Percentiles rank a stretch among this genome's conserved stretches.
phyloP scores from a whole-genome alignment of 2,888 invertebrate genomes.

The Dolichomitus sp. region DNA sequence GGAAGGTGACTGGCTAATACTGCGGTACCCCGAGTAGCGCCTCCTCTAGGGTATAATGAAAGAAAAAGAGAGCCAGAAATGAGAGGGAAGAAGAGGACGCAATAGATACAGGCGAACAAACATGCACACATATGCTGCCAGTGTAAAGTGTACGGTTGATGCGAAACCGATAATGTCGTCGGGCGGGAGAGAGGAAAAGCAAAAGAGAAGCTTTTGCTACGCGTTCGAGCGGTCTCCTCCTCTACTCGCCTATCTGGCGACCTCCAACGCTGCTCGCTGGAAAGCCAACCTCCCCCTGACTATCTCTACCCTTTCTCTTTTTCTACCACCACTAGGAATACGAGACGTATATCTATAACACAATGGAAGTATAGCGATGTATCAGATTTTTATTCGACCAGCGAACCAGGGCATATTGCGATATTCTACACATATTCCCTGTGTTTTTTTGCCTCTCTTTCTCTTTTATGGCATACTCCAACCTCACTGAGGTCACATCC shows the following conservation, averaged over 20 bases:
- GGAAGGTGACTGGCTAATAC: background rate
- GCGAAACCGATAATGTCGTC: slow-evolving; percentile 85
- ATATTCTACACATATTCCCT: slow-evolving; percentile 49
- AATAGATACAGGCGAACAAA: slow-evolving; percentile 33
- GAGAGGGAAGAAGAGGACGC: slow-evolving; percentile 26
- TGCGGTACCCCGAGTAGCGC: background rate
- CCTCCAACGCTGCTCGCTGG: slow-evolving; percentile 43
- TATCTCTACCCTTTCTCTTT: slow-evolving; percentile 13
- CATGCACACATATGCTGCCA: slow-evolving; percentile 67
- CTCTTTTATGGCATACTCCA: slow-evolving; percentile 8
- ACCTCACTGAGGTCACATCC: slow-evolving; percentile 54
- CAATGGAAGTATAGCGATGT: slow-evolving; percentile 55
- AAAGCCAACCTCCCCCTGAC: slow-evolving; percentile 46
- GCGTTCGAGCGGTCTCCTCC: slow-evolving; percentile 63
- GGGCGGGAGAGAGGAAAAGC: slow-evolving; percentile 38
- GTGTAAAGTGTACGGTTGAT: slow-evolving; percentile 81
- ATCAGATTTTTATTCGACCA: slow-evolving; percentile 68
- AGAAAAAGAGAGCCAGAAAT: slow-evolving; percentile 17
- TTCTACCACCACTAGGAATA: slow-evolving; percentile 20
- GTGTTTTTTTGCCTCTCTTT: slow-evolving; percentile 3
- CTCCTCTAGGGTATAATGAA: slow-evolving; percentile 33
- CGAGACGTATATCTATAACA: slow-evolving; percentile 50
- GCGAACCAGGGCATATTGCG: slow-evolving; percentile 58
- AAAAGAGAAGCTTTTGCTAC: slow-evolving; percentile 60
- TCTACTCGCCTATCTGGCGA: slow-evolving; percentile 33